phyloP scores from a whole-genome alignment of 2,797 vertebrate species.

The Pseudochaenichthys georgianus region DNA sequence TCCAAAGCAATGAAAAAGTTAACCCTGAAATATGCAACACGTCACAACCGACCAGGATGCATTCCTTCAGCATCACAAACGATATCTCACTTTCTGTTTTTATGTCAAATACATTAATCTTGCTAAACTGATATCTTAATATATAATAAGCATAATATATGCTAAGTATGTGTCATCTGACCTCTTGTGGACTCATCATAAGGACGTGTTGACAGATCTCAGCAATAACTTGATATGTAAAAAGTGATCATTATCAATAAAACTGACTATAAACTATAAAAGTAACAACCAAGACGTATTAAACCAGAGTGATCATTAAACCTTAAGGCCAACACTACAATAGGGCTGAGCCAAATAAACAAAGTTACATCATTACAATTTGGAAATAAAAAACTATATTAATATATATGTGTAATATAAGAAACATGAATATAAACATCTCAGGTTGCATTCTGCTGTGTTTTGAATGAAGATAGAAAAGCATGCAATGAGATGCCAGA shows the following conservation, averaged over 20 bases:
- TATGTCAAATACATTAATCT: too few species aligned
- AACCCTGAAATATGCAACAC: constrained; percentile 22
- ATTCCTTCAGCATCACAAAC: constrained; percentile 5
- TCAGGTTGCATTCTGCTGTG: background rate
- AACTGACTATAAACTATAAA: background rate
- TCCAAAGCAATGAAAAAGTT: constrained; percentile 17
- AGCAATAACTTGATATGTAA: background rate
- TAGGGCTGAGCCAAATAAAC: constrained; percentile 5
- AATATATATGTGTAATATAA: background rate
- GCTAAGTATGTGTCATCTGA: too few species aligned
- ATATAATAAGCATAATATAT: too few species aligned
- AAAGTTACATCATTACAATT: background rate
- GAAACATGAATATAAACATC: background rate
- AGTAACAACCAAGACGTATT: background rate
- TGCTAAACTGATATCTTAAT: too few species aligned
- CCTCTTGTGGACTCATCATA: background rate
- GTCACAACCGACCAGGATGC: constrained; percentile 13
- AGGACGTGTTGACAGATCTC: background rate
- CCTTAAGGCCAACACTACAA: background rate
- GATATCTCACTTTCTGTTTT: background rate
- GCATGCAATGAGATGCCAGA: constrained; percentile 2
- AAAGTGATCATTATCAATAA: background rate
- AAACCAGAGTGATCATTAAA: background rate
- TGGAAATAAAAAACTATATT: background rate
- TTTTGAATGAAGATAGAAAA: constrained; percentile 5